Evolutionary conservation across 1,140 invertebrate genomes (phyloP), one percentile per base, ranked within the genome.

Genomic region (Colletes latitarsis): DNA sequence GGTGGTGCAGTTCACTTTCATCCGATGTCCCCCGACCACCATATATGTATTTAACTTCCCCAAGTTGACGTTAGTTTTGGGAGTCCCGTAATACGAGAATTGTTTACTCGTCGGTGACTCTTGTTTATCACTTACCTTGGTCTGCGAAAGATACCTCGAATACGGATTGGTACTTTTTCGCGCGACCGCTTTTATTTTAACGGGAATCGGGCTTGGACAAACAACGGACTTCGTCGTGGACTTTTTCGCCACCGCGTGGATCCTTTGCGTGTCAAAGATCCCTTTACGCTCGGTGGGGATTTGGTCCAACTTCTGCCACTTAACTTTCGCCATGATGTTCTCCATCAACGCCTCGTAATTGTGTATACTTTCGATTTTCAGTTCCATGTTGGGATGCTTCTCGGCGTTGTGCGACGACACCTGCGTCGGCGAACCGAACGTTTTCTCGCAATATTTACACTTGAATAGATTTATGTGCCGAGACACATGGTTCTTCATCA

Each of bases 101-200:
- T 60, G 73, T 6, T 72, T 70, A 30, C 10, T 9, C 52, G 2
- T 4, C 60, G 4, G n/a, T 63, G 4, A 21, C 72, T 46, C 8
- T 52, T 63, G 15, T 8, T n/a, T 49, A 0, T 73, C 21, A 1
- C 15, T 30, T 1, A 12, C 17, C 41, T 41, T 83, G 86, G 57
- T 21, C 12, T 74, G 82, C 1, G 79, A 62, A 0, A 89, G 86
- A 82, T 90, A 89, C 17, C 87, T 81, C 0, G 90, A 83, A 49
- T 89, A 73, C 0, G 89, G 91, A 85, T 92, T 90, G 0, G 91
- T 93, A 1, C 92, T 93, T 63, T 93, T 93, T 43, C 92, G 88
- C 0, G 93, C 93, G 0, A 93, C 91, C 0, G 91, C 84, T 57
- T 91, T 93, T 6, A 85, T 63, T 12, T 88, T 88, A 0, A 79